Evolutionary conservation across 2,797 vertebrate genomes (phyloP).

Genomic region (Sciaenops ocellatus): DNA sequence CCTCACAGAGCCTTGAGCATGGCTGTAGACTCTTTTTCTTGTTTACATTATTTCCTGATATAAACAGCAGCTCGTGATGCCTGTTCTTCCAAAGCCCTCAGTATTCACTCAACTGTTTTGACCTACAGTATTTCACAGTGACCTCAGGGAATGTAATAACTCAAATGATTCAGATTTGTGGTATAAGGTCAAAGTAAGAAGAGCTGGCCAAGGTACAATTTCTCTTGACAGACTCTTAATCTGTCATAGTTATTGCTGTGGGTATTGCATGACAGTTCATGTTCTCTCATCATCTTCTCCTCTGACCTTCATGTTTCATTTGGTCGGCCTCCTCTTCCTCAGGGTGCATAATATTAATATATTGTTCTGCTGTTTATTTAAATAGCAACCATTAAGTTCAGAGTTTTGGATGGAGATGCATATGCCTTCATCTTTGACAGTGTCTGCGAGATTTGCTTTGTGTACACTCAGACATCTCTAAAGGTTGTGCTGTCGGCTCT

Average conservation of each 20-base stretch:
- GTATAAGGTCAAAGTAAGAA: slow-evolving; percentile 66
- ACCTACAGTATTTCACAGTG: slow-evolving; percentile 58
- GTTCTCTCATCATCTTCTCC: slow-evolving; percentile 68
- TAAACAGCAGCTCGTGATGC: slow-evolving; percentile 4
- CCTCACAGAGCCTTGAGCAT: background rate
- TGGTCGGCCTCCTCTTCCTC: slow-evolving; percentile 51
- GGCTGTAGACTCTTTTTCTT: background rate
- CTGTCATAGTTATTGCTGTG: slow-evolving; percentile 75
- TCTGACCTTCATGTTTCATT: slow-evolving; percentile 78
- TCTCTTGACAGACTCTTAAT: slow-evolving; percentile 70
- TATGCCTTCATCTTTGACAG: slow-evolving; percentile 29
- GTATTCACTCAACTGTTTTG: slow-evolving; percentile 45
- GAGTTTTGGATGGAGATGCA: slow-evolving; percentile 43
- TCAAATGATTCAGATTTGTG: slow-evolving; percentile 66
- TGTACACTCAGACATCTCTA: slow-evolving; percentile 28
- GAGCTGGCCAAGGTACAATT: slow-evolving; percentile 59
- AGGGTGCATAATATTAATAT: slow-evolving; percentile 57
- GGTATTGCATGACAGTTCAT: slow-evolving; percentile 73
- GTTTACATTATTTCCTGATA: slow-evolving; percentile 28
- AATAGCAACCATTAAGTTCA: slow-evolving; percentile 49
- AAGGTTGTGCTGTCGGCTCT: slow-evolving; percentile 51
- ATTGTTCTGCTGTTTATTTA: slow-evolving; percentile 69
- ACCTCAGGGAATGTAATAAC: slow-evolving; percentile 71
- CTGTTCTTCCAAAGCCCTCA: slow-evolving; percentile 21
- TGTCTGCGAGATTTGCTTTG: slow-evolving; percentile 28